Evolutionary conservation across 2,797 vertebrate species (phyloP).

Genomic region (Myripristis murdjan): DNA sequence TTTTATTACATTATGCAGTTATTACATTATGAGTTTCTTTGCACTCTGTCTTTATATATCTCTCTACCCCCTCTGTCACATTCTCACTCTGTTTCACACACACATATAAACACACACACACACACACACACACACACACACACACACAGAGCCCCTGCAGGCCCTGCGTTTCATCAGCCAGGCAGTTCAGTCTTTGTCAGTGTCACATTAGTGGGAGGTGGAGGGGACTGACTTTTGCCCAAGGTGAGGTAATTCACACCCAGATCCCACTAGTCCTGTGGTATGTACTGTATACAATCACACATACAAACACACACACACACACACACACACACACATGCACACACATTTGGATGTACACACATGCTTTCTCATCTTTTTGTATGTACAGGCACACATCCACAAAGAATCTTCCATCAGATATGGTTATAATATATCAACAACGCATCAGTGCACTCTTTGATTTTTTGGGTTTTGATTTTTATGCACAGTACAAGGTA

Average conservation of each 20-base stretch:
- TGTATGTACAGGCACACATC: not conserved
- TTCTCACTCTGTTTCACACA: not conserved
- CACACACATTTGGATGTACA: not conserved
- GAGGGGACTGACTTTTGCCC: conserved; percentile 31
- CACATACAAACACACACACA: conserved; percentile 17
- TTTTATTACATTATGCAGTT: not conserved
- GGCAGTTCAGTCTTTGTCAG: conserved; percentile 45
- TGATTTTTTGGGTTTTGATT: not conserved
- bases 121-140: conserved; percentile 13
- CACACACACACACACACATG: conserved; percentile 6
- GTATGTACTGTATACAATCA: not conserved
- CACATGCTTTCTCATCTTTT: too few relatives aligned
- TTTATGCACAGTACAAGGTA: not conserved
- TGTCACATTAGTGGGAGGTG: conserved; percentile 26
- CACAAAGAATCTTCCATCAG: not conserved
- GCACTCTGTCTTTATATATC: not conserved
- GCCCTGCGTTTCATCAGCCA: conserved; percentile 36
- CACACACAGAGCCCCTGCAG: conserved; percentile 13
- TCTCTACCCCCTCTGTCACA: too few relatives aligned
- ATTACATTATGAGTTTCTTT: conserved; percentile 13
- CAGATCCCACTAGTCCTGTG: conserved; percentile 8
- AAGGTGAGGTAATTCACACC: conserved; percentile 47
- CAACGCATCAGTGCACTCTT: not conserved
- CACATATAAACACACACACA: not conserved
- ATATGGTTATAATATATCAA: not conserved